phyloP scores from a whole-genome alignment of 2,113 vertebrate genomes.

The Cranoglanis bouderius region DNA sequence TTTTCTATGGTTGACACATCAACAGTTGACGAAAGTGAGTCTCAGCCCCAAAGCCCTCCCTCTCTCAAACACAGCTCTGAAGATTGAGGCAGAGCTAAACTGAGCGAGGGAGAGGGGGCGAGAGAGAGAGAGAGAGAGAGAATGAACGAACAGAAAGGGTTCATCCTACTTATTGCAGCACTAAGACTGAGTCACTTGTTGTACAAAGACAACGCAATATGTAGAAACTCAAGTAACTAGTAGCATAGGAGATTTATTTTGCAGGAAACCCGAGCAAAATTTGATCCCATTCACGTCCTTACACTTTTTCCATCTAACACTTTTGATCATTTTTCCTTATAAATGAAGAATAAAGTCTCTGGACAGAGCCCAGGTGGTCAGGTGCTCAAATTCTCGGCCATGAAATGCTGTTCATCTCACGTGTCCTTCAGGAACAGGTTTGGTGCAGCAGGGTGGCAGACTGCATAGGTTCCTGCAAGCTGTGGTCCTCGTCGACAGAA shows the following conservation, averaged over 20 bases:
- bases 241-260: not conserved
- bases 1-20: conserved; percentile 47
- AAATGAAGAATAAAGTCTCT: not conserved
- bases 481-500: conserved; percentile 54
- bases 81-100: conserved; percentile 13
- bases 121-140: conserved; percentile 16
- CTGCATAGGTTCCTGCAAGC: conserved; percentile 47
- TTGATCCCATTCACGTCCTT: not conserved
- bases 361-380: conserved; percentile 37
- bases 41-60: conserved; percentile 4
- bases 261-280: not conserved
- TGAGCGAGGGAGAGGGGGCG: conserved; percentile 6
- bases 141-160: not conserved
- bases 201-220: not conserved
- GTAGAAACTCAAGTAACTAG: not conserved
- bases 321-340: not conserved
- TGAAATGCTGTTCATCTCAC: conserved; percentile 7
- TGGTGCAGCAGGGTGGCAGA: conserved; percentile 48
- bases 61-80: conserved; percentile 27
- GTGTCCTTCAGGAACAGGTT: conserved; percentile 56
- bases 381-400: conserved; percentile 11
- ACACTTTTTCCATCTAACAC: not conserved
- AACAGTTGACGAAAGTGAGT: conserved; percentile 38
- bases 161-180: conserved; percentile 18
- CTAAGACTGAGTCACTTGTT: conserved; percentile 22